Percentiles rank a stretch among this genome's conserved stretches.
Evolutionary conservation across 1,140 invertebrate species (phyloP).

Genomic region (Platorchestia sp.): DNA sequence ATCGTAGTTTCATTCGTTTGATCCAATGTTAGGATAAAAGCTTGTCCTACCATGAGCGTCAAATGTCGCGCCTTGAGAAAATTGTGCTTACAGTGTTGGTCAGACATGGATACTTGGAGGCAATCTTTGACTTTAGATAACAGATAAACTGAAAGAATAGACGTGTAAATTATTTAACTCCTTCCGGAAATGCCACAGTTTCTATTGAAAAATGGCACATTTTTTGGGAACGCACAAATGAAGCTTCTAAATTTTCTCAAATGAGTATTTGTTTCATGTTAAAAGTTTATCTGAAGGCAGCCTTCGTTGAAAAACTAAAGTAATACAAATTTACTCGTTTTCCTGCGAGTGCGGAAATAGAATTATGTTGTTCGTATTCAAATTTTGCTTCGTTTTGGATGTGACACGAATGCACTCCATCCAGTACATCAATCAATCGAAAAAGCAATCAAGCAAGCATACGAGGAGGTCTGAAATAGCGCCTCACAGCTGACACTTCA

Average conservation of each 20-base stretch:
- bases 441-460: neutral
- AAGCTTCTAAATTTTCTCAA: neutral
- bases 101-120: neutral
- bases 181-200: neutral
- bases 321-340: no score
- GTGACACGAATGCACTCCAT: neutral
- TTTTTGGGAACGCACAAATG: neutral
- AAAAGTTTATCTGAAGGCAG: neutral
- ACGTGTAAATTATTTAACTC: neutral
- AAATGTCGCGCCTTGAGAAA: neutral
- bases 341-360: neutral
- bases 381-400: neutral
- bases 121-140: neutral
- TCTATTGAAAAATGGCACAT: no score
- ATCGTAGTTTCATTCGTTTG: no score
- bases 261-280: neutral
- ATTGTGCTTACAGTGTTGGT: neutral
- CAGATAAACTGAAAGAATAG: neutral
- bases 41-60: neutral
- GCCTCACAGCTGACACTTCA: neutral
- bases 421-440: neutral
- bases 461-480: neutral
- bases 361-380: neutral
- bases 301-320: neutral
- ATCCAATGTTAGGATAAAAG: no score